Evolutionary conservation across 2,797 vertebrate species (phyloP), one percentile per base, ranked within the genome.

Genomic region (Gymnodraco acuticeps): DNA sequence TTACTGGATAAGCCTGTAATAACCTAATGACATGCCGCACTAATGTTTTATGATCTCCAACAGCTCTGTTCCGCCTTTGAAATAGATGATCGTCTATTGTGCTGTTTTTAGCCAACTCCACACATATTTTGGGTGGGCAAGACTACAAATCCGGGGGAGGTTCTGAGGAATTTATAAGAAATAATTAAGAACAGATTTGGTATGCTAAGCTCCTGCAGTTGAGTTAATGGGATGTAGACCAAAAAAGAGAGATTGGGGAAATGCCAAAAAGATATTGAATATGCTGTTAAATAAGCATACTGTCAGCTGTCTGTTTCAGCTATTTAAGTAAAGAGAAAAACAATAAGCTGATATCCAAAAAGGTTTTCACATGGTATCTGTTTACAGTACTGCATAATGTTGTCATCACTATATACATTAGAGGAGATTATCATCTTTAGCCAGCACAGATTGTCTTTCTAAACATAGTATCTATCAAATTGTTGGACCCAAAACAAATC

Each of bases 131-230:
- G 87, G 85, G 81, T 83, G 79, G 85, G 77, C 81, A 78, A 69
- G 70, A 73, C 62, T 48, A 80, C 85, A 91, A 86, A 88, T 92
- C 86, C 71, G 60, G 75, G 80, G 83, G 87, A 88, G 86, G 85
- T 91, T 87, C 82, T 89, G 68, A 86, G 70, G 78, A 92, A 91
- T 92, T 87, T 81, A 77, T 86, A 82, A 91, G 92, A 93, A 92
- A 89, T 82, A 86, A 91, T 92, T 95, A 92, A 91, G 82, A 87
- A 78, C 77, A 93, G 77, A 94, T 94, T 94, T 94, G 84, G 83
- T 92, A 91, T 93, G 85, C 77, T 92, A 89, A 91, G 87, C 91
- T 80, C 75, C 81, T 89, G 79, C 82, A 62, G 83, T 89, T 70
- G 78, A 89, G 87, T 91, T 83, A 89, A 91, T 89, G 90, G 87